These are phyloP conservation scores for Odocoileus virginianus DNA, from an alignment of 2,113 vertebrate genomes.

Conservation along the genomic window DNA sequence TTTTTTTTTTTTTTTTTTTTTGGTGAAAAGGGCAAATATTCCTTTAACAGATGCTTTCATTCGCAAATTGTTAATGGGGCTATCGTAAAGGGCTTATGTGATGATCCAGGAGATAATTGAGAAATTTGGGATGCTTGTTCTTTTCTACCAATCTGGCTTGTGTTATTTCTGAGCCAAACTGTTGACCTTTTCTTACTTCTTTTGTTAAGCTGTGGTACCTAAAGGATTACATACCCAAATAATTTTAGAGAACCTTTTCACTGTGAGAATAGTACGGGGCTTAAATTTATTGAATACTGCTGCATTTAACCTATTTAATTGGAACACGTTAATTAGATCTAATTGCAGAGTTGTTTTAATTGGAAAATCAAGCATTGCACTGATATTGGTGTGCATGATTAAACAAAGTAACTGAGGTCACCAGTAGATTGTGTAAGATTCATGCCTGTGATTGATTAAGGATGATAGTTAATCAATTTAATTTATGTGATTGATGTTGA, in stretches of 20 bases:
- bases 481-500: constrained; percentile 75
- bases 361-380: constrained; percentile 57
- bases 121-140: constrained; percentile 42
- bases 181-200: constrained; percentile 51
- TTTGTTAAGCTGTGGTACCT: constrained; percentile 37
- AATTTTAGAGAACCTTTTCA: constrained; percentile 59
- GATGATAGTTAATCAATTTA: constrained; percentile 78
- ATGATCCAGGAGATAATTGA: constrained; percentile 40
- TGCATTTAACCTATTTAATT: constrained; percentile 71
- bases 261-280: constrained; percentile 31
- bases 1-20: no score
- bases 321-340: constrained; percentile 58
- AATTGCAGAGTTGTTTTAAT: constrained; percentile 75
- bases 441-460: constrained; percentile 66
- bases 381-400: constrained; percentile 61
- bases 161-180: constrained; percentile 39
- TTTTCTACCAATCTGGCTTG: constrained; percentile 23
- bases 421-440: constrained; percentile 69
- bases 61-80: constrained; percentile 34
- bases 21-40: background rate
- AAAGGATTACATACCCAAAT: constrained; percentile 68
- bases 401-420: constrained; percentile 68
- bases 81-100: constrained; percentile 14
- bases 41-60: constrained; percentile 11
- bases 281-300: constrained; percentile 45